phyloP scores from a whole-genome alignment of 2,113 vertebrate species.

The Spilogale gracilis region DNA sequence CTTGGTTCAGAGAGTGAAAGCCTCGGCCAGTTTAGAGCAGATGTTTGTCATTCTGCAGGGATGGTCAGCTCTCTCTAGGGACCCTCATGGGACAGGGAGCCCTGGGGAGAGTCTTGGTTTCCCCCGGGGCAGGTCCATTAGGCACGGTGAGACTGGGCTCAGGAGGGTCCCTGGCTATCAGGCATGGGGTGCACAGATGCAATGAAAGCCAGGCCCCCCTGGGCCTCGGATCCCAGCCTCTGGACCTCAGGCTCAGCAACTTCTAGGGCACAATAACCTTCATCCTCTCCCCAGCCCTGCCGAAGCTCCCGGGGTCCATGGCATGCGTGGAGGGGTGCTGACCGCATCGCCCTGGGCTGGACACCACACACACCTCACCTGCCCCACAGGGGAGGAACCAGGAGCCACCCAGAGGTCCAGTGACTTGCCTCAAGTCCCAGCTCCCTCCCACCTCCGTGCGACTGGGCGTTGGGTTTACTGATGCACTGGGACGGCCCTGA shows the following conservation, averaged over 20 bases:
- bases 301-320: fast-evolving
- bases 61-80: not conserved
- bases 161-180: fast-evolving
- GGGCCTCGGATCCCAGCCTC: not conserved
- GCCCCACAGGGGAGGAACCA: not conserved
- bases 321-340: too few species aligned
- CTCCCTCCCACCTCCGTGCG: fast-evolving
- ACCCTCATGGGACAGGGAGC: fast-evolving
- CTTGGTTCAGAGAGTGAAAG: not conserved
- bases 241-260: not conserved
- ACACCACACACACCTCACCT: fast-evolving
- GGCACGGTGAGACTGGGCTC: not conserved
- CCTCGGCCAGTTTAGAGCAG: not conserved
- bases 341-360: fast-evolving
- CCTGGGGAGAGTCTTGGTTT: not conserved
- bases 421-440: not conserved
- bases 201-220: not conserved
- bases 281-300: not conserved
- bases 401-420: not conserved
- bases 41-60: not conserved
- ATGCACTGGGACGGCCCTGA: not conserved
- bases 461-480: fast-evolving
- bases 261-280: not conserved
- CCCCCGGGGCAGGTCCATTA: too few species aligned
- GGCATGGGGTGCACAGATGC: not conserved